Base-by-base conservation (phyloP, 2,888 invertebrate genomes). In the Campoletis raptor region DNA sequence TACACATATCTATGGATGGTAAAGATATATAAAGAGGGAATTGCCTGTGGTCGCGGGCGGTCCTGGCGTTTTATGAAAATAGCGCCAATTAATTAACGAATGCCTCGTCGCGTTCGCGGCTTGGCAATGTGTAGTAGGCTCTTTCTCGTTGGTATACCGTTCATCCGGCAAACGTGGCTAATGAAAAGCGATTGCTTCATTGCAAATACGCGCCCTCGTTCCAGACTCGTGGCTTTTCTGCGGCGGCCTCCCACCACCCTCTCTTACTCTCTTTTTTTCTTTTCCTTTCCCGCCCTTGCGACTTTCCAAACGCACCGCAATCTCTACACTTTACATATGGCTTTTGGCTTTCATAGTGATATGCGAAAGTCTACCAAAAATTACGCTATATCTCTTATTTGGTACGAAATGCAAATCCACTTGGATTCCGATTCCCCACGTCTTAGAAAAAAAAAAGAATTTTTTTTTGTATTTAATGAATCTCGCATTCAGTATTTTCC, bases 21-120 rank as follows among this genome's bases (percentile, higher is more conserved):
- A 42, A n/a, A 81, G 12, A 64, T 24, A 37, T 48, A 64, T 64
- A 45, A 24, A 42, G 67, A 61, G 73, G 72, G 77, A 79, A 73
- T 80, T 86, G 84, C 78, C 81, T 78, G 81, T 69, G 86, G 84
- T 84, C 84, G 83, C 74, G 48, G 83, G 73, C 78, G 83, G 72
- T 79, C 81, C 76, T 70, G 69, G 83, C 83, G 73, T 86, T 89
- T 85, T 85, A 88, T 86, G 88, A 88, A 89, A 89, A 89, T 88
- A 88, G 87, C 88, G 80, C 81, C 88, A 83, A 88, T 88, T 88
- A 88, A 88, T 88, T 88, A 88, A 88, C 86, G 86, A 88, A 88
- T 87, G 81, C 86, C 85, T 87, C 83, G 85, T 83, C 83, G 81
- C 85, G 81, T 83, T 87, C 87, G 84, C 57, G 83, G 84, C 84